Evolutionary conservation across 2,113 vertebrate species (phyloP).

Genomic region (Apus apus): DNA sequence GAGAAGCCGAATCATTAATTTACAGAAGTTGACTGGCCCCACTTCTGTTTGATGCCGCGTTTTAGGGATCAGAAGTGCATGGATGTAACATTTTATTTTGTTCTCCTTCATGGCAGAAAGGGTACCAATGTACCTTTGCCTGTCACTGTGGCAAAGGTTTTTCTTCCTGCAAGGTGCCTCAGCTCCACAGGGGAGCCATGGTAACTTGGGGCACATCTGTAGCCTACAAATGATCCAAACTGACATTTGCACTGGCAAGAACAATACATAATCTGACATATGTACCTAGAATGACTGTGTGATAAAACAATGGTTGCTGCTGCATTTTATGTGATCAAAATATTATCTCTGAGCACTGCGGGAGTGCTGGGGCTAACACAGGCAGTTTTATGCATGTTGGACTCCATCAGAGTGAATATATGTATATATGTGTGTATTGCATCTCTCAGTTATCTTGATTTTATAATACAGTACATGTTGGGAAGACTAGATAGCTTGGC

Average conservation of each 20-base stretch:
- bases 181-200: neutral
- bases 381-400: neutral
- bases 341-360: neutral
- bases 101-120: neutral
- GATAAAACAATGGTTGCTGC: neutral
- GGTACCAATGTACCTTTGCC: neutral
- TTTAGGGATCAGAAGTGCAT: neutral
- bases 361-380: neutral
- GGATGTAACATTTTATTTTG: neutral
- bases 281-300: neutral
- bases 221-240: neutral
- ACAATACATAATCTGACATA: conserved; percentile 29
- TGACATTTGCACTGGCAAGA: conserved; percentile 38
- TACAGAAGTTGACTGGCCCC: neutral
- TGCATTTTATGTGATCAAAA: conserved; percentile 1
- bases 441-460: neutral
- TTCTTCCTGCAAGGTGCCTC: neutral
- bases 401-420: neutral
- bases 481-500: neutral
- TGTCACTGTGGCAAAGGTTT: neutral
- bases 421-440: neutral
- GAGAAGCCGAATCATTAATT: neutral
- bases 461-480: neutral
- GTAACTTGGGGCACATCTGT: neutral
- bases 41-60: neutral